These are phyloP conservation scores for Pterois miles DNA, from an alignment of 2,797 vertebrate genomes.

Conservation along the genomic window DNA sequence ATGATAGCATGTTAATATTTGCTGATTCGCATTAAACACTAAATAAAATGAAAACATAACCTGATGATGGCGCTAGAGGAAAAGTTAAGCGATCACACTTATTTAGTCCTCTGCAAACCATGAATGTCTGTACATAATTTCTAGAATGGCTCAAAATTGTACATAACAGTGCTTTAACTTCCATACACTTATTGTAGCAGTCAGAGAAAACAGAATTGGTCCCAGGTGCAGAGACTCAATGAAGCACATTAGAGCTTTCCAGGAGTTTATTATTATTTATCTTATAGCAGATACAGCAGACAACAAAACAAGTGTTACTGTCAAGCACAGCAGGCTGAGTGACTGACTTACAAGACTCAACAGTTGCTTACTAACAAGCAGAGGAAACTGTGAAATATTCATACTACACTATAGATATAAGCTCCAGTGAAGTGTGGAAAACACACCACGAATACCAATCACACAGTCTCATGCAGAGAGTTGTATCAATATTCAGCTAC, in stretches of 20 bases:
- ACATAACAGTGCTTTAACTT: neutral
- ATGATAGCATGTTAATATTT: neutral
- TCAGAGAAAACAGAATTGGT: conserved; percentile 1
- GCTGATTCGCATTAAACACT: neutral
- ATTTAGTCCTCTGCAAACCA: neutral
- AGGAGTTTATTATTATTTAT: conserved; percentile 26
- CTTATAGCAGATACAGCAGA: conserved; percentile 23
- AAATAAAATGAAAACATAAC: neutral
- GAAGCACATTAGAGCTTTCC: conserved; percentile 1
- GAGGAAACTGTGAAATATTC: conserved; percentile 26
- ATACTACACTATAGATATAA: conserved; percentile 10
- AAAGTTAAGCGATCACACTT: neutral
- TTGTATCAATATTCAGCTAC: neutral
- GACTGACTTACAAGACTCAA: conserved; percentile 1
- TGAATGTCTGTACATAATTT: neutral
- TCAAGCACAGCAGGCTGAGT: conserved; percentile 12
- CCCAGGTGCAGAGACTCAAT: neutral
- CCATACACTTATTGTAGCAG: neutral
- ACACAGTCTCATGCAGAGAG: neutral
- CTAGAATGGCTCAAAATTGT: neutral
- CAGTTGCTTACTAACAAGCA: conserved; percentile 25
- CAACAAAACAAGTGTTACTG: conserved; percentile 12
- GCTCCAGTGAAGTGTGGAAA: conserved; percentile 5
- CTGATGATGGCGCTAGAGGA: neutral
- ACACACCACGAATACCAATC: conserved; percentile 4